These are phyloP conservation scores for Spheniscus humboldti DNA, from an alignment of 2,797 vertebrate species.

Conservation along the genomic window DNA sequence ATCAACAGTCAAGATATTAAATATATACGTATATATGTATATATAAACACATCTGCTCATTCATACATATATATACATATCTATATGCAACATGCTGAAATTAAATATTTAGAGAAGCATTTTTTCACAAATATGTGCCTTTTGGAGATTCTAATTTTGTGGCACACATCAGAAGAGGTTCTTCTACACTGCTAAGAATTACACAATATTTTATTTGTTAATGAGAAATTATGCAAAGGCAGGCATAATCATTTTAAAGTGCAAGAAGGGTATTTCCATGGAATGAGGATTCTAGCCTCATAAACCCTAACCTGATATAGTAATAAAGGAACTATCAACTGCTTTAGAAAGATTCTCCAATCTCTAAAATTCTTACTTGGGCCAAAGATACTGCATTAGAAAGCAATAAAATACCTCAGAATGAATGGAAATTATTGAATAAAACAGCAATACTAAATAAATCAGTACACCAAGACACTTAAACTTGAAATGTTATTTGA, in stretches of 20 bases:
- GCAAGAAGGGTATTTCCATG: background rate
- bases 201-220: background rate
- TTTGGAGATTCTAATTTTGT: background rate
- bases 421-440: background rate
- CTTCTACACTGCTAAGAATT: background rate
- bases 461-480: background rate
- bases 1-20: background rate
- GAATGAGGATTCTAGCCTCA: background rate
- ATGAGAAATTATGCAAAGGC: background rate
- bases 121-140: background rate
- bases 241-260: background rate
- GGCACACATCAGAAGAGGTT: background rate
- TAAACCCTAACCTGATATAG: background rate
- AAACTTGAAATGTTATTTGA: background rate
- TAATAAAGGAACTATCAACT: background rate
- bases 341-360: background rate
- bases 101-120: background rate
- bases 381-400: background rate
- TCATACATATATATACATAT: background rate
- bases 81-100: background rate
- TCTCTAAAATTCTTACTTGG: background rate
- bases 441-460: background rate
- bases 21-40: background rate
- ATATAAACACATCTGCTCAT: background rate
- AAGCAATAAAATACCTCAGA: background rate